Conservation (phyloP, 2,888 invertebrate genomes). For the Mesorhabditis spiculigera region DNA sequence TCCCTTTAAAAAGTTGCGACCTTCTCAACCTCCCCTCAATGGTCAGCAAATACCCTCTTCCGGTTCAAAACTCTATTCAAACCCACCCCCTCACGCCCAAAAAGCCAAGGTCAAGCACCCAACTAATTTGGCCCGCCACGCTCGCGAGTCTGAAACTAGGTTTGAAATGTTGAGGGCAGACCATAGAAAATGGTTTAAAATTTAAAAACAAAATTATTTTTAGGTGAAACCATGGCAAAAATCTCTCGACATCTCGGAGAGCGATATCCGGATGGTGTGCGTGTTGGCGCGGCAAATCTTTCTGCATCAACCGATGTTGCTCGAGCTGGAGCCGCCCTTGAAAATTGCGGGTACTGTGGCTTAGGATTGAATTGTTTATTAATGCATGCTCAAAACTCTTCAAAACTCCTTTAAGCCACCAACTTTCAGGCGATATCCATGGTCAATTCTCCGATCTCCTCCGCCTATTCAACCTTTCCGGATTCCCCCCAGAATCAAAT, state of each 20-base stretch:
- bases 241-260: conserved; percentile 51
- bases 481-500: conserved; percentile 43
- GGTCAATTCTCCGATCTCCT: conserved; percentile 49
- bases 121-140: no score
- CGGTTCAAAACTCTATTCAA: no score
- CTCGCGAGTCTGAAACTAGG: no score
- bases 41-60: no score
- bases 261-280: conserved; percentile 53
- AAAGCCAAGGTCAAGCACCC: no score
- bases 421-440: conserved; percentile 48
- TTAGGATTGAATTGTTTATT: neutral
- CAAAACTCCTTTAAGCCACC: neutral
- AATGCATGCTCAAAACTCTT: neutral
- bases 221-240: conserved; percentile 49
- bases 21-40: no score
- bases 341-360: conserved; percentile 47
- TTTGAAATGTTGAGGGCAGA: no score
- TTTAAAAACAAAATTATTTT: conserved; percentile 10
- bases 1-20: no score
- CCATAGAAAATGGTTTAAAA: neutral
- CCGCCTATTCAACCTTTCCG: conserved; percentile 39
- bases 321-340: conserved; percentile 54
- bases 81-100: no score
- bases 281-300: conserved; percentile 51
- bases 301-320: conserved; percentile 54